Evolutionary conservation across 2,797 vertebrate genomes (phyloP), one percentile per base, ranked within the genome.

Genomic region (Rhynchotus rufescens): DNA sequence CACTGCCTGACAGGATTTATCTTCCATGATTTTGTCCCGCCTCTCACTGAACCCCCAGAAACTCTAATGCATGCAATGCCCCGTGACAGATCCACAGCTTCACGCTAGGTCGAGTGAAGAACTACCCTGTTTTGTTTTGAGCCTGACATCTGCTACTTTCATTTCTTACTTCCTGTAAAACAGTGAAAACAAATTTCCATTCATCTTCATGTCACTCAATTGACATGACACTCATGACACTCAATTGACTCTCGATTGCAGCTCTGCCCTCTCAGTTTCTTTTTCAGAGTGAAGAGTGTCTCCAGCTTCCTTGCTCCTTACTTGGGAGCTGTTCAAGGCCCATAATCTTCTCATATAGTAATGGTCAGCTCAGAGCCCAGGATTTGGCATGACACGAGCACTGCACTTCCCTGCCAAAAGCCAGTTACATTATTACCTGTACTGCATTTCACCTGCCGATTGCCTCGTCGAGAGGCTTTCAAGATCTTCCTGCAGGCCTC

Each of bases 71-170:
- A 30, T 30, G 16, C 51, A 86, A 5, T 20, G 42, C 12, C 32
- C 28, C 1, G 7, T 19, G 42, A 36, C 21, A 60, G 30, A 69
- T 57, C 36, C 57, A 42, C 51, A 67, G 59, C 12, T 54, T 32
- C 76, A 71, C 66, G 12, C 4, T 2, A 10, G 3, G 3, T 1
- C 1, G 19, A 7, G 20, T 1, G 5, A 80, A 83, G 34, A 21
- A 19, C 28, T 56, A 19, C 52, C 52, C 52, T 4, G 9, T 57
- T 54, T 61, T 40, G 13, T 49, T 8, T 62, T 57, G 28, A 34
- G 28, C 10, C 15, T 34, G 32, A 11, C 49, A 78, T 71, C 36
- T 67, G 60, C 49, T 30, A 3, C 15, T 84, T 92, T 76, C 74
- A n/a, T 14, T 85, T 87, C 89, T 66, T 32, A 61, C 12, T 79